Conservation (phyloP, 1,140 invertebrate genomes). For the Himalopsyche phryganea region DNA sequence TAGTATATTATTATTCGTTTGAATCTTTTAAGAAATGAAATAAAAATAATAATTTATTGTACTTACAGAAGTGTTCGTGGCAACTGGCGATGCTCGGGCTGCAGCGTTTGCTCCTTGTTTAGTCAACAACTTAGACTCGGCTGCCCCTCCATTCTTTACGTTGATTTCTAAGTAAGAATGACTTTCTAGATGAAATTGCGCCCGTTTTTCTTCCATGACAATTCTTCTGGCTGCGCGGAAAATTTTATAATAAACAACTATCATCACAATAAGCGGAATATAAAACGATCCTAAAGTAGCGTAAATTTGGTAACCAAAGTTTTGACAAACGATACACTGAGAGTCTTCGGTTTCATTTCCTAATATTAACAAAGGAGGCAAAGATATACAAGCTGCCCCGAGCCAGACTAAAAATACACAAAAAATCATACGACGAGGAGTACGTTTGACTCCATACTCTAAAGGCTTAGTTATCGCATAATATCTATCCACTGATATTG, state of each 20-base stretch:
- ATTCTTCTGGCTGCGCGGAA: constrained; percentile 80
- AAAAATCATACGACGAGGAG: constrained; percentile 76
- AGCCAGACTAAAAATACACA: constrained; percentile 88
- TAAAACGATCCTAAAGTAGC: constrained; percentile 89
- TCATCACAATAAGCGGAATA: constrained; percentile 84
- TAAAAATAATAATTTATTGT: too few relatives aligned
- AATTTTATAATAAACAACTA: constrained; percentile 89
- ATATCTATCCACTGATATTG: constrained; percentile 86
- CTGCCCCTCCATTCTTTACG: constrained; percentile 65
- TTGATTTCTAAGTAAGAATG: constrained; percentile 70
- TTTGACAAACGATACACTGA: constrained; percentile 79
- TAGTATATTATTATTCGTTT: too few relatives aligned
- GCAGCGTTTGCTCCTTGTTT: constrained; percentile 47
- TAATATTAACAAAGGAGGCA: constrained; percentile 82
- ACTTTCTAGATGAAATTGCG: constrained; percentile 76
- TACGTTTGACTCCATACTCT: constrained; percentile 84
- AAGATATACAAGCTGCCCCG: constrained; percentile 81
- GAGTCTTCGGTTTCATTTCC: constrained; percentile 81
- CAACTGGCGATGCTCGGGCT: constrained; percentile 53
- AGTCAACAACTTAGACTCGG: constrained; percentile 59
- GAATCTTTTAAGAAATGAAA: too few relatives aligned
- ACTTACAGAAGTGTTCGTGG: constrained; percentile 63
- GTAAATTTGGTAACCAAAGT: constrained; percentile 86
- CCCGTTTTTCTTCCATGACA: constrained; percentile 79
- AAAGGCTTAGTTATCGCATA: constrained; percentile 89